phyloP scores from a whole-genome alignment of 2,113 vertebrate genomes.

The Gyps fulvus region DNA sequence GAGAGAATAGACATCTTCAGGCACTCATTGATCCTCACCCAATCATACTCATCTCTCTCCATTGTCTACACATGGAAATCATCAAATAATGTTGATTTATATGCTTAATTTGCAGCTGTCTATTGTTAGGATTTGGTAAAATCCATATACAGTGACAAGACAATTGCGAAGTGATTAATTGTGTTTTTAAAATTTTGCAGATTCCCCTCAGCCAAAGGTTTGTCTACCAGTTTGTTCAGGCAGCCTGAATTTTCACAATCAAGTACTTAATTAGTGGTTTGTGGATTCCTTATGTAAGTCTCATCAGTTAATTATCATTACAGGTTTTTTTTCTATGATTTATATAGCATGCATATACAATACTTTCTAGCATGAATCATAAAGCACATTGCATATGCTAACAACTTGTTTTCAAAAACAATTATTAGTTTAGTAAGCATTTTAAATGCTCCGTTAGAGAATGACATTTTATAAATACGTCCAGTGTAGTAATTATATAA shows the following conservation, averaged over 20 bases:
- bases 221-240: background rate
- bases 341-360: background rate
- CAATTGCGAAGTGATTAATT: background rate
- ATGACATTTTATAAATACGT: background rate
- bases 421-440: background rate
- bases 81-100: background rate
- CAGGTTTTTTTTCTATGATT: background rate
- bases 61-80: background rate
- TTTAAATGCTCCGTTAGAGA: background rate
- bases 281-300: background rate
- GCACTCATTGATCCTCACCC: background rate
- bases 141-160: background rate
- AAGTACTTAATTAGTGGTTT: background rate
- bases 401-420: background rate
- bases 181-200: background rate
- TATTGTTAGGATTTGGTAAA: background rate
- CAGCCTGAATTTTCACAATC: background rate
- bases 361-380: background rate
- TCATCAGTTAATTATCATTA: background rate
- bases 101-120: background rate
- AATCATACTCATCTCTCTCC: background rate
- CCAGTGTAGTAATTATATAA: background rate
- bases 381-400: background rate
- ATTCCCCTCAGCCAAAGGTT: background rate
- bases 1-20: background rate